Conservation (phyloP, 2,797 vertebrate genomes). For the Anisognathus igniventris region DNA sequence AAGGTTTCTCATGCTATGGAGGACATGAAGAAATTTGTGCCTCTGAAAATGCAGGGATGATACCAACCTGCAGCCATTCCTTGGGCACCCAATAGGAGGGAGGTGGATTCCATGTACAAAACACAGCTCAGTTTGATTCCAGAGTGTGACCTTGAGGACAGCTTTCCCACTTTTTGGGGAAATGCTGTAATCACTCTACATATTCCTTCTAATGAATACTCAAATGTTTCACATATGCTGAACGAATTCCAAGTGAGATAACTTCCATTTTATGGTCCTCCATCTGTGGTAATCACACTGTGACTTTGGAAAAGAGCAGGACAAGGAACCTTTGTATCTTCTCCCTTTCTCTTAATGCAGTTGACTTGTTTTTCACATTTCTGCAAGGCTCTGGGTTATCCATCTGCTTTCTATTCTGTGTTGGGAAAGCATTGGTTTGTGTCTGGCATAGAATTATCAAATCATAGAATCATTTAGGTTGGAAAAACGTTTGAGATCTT, state of each 20-base stretch:
- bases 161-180: neutral
- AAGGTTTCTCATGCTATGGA: neutral
- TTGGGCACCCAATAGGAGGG: neutral
- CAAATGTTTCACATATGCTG: neutral
- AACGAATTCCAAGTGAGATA: neutral
- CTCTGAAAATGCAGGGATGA: neutral
- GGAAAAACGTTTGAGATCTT: neutral
- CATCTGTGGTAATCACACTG: neutral
- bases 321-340: neutral
- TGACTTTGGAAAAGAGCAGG: neutral
- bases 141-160: neutral
- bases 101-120: neutral
- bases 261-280: neutral
- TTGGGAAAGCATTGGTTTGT: neutral
- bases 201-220: neutral
- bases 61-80: neutral
- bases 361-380: neutral
- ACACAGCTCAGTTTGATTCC: neutral
- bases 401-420: neutral
- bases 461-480: neutral
- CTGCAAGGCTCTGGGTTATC: neutral
- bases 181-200: neutral
- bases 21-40: neutral
- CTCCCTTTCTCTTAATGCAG: neutral
- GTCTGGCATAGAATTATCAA: neutral